Evolutionary conservation across 2,888 invertebrate species (phyloP), one percentile per base, ranked within the genome.

Genomic region (Dicyrtomina minuta): DNA sequence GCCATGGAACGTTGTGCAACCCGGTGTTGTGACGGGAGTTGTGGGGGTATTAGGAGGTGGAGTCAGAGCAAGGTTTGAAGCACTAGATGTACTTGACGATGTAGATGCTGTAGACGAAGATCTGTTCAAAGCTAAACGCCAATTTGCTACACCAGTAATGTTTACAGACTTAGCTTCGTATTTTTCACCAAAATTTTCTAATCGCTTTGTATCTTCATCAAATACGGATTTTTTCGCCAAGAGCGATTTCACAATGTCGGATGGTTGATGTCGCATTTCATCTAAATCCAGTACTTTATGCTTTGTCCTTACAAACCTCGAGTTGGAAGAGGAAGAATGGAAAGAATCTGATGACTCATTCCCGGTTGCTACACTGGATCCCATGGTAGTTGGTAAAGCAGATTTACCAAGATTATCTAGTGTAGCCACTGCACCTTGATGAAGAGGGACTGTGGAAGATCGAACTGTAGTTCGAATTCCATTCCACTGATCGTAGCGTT

Each of bases 151-250:
- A 10, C 65, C 56, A 24, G 69, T 66, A 26, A 72, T 70, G 49
- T 68, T 61, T 22, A 69, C 44, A 24, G 68, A 49, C 74, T 81
- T 81, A 12, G 81, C 81, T 84, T 94, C 88, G 84, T 93, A 88
- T 83, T 92, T 88, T 82, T 94, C 89, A 81, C 89, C 86, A 70
- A 91, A 89, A 79, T 92, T 92, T 82, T 95, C 95, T 70, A 97
- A 85, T 43, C 97, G 86, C 82, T 96, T 94, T 49, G 91, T 88
- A 82, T 97, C 97, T 82, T 96, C 96, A 81, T 97, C 97, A 82
- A 97, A 96, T 66, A 97, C 93, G 64, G 94, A 95, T 74, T 91
- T 89, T 82, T 93, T 93, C 5, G 95, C 93, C 79, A 96, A 86
- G 79, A 97, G 87, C 26, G 93, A 92, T 80, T 93, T 92, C 46